Conservation (phyloP, 2,797 vertebrate genomes). For the Trichosurus vulpecula region DNA sequence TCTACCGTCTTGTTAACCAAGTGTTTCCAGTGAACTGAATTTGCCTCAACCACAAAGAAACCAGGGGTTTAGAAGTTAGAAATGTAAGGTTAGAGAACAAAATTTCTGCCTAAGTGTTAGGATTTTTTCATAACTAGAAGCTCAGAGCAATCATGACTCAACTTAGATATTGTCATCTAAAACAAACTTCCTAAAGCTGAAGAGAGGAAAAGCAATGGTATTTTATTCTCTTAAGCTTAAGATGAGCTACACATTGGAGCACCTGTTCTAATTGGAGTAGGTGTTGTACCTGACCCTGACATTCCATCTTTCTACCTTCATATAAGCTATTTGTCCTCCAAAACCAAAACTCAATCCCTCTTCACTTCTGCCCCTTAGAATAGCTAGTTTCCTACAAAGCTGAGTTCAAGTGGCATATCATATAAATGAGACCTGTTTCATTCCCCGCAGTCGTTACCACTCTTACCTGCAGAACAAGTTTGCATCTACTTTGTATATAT, state of each 20-base stretch:
- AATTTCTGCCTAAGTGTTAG: not conserved
- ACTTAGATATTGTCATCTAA: not conserved
- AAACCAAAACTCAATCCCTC: not conserved
- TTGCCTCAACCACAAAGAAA: not conserved
- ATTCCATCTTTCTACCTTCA: not conserved
- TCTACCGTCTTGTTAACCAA: not conserved
- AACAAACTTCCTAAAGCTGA: not conserved
- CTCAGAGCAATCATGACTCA: not conserved
- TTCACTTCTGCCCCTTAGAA: not conserved
- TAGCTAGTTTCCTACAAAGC: not conserved
- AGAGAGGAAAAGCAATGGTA: not conserved
- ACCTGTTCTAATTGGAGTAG: too few species aligned
- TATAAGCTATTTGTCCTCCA: not conserved
- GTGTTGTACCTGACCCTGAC: not conserved
- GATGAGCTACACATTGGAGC: not conserved
- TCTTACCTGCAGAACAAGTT: not conserved
- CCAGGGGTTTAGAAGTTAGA: not conserved
- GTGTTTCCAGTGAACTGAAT: not conserved
- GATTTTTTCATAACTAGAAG: not conserved
- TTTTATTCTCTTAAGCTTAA: not conserved
- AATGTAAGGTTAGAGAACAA: not conserved
- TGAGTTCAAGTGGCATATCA: not conserved
- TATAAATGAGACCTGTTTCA: not conserved
- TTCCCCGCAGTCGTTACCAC: not conserved
- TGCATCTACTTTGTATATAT: not conserved